A percentile compares a stretch with the other conserved stretches of the same genome.
Conservation (phyloP, 2,797 vertebrate genomes). For the Amblyopsis hoosieri region DNA sequence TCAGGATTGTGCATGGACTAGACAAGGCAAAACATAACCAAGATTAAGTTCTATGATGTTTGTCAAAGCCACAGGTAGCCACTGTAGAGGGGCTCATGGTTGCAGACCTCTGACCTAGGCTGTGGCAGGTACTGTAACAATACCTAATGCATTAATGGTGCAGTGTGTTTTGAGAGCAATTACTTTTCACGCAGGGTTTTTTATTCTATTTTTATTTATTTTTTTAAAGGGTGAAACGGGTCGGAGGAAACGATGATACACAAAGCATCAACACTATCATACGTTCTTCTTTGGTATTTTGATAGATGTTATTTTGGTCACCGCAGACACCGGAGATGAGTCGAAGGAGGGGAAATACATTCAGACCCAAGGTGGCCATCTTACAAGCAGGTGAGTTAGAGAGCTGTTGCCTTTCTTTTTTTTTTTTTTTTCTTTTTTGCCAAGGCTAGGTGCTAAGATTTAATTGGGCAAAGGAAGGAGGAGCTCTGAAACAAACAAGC, state of each 20-base stretch:
- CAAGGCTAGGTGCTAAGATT: conserved; percentile 22
- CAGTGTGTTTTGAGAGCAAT: no score
- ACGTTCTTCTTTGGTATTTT: conserved; percentile 50
- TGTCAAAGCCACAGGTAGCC: no score
- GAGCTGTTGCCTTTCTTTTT: conserved; percentile 12
- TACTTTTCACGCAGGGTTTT: no score
- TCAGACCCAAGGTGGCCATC: conserved; percentile 33
- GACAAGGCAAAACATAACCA: no score
- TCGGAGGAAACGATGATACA: conserved; percentile 20
- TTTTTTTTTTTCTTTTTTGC: conserved; percentile 5
- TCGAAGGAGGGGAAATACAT: conserved; percentile 39
- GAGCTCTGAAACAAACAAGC: not conserved
- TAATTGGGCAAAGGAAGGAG: not conserved
- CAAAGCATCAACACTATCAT: conserved; percentile 29
- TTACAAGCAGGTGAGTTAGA: conserved; percentile 25
- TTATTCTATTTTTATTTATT: no score
- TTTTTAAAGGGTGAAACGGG: not conserved
- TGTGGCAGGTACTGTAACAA: conserved; percentile 9
- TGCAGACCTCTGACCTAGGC: conserved; percentile 9
- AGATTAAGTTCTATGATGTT: no score
- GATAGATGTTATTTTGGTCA: conserved; percentile 71
- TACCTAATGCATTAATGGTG: conserved; percentile 16
- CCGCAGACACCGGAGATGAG: conserved; percentile 55
- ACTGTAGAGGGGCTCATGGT: no score
- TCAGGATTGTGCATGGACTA: no score